A percentile compares a stretch with the other conserved stretches of the same genome.
Evolutionary conservation across 1,140 invertebrate genomes (phyloP).

Genomic region (Papilio helenus): DNA sequence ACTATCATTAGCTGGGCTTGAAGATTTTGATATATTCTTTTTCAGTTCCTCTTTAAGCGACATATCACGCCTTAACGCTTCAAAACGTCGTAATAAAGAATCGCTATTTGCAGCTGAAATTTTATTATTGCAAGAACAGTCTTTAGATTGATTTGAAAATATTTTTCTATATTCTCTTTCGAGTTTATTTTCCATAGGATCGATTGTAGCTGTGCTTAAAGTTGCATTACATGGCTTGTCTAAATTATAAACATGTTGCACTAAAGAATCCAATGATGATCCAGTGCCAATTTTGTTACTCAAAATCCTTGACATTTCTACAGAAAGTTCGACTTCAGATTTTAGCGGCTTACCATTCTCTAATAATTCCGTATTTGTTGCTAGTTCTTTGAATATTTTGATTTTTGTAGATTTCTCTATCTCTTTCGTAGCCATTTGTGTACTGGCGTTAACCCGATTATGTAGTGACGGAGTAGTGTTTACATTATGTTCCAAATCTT

Average conservation of each 20-base stretch:
- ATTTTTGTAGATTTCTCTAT: slow-evolving; percentile 25
- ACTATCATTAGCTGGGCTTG: slow-evolving; percentile 43
- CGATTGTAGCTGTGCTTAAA: slow-evolving; percentile 49
- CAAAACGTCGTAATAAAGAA: slow-evolving; percentile 61
- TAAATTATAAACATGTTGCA: slow-evolving; percentile 70
- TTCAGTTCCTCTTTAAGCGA: slow-evolving; percentile 52
- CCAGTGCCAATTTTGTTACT: slow-evolving; percentile 39
- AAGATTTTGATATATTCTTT: slow-evolving; percentile 46
- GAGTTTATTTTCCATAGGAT: slow-evolving; percentile 65
- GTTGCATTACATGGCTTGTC: slow-evolving; percentile 59
- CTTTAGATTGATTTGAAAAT: slow-evolving; percentile 52
- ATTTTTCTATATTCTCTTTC: slow-evolving; percentile 67
- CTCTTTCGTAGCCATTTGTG: slow-evolving; percentile 4
- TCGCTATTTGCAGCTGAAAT: slow-evolving; percentile 55
- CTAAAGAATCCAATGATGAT: slow-evolving; percentile 64
- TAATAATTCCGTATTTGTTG: slow-evolving; percentile 20
- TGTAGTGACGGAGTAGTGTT: slow-evolving; percentile 33
- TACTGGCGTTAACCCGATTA: slow-evolving; percentile 14
- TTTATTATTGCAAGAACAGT: slow-evolving; percentile 48
- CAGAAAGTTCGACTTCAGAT: slow-evolving; percentile 27
- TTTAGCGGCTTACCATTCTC: background rate
- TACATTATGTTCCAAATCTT: slow-evolving; percentile 45
- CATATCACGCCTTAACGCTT: slow-evolving; percentile 59
- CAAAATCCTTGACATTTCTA: slow-evolving; percentile 29
- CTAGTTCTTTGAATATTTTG: slow-evolving; percentile 33